Conservation (phyloP, 1,140 invertebrate genomes). For the Formica exsecta region DNA sequence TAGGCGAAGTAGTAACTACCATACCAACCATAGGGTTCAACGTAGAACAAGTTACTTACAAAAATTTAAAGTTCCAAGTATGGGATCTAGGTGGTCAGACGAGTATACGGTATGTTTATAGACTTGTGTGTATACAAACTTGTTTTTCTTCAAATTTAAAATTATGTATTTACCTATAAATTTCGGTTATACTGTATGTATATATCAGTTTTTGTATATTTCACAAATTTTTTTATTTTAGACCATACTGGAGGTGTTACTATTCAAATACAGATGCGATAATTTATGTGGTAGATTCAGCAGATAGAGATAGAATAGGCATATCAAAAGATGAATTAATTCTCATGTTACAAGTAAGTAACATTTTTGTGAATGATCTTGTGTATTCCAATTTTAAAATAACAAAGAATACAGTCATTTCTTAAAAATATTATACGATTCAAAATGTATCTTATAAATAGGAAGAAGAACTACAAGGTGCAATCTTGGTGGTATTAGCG, state of each 20-base stretch:
- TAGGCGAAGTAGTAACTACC: slow-evolving; percentile 99
- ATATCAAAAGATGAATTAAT: slow-evolving; percentile 99
- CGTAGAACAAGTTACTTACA: slow-evolving; percentile 98
- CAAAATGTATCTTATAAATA: slow-evolving; percentile 81
- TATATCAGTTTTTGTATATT: slow-evolving; percentile 17
- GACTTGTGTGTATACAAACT: not conserved
- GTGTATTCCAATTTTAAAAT: slow-evolving; percentile 12
- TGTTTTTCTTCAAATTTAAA: not conserved
- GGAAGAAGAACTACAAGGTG: slow-evolving; percentile 98
- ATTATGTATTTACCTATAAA: not conserved
- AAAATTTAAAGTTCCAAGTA: slow-evolving; percentile 98
- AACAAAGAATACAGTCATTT: slow-evolving; percentile 17
- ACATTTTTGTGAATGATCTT: slow-evolving; percentile 25
- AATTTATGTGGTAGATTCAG: slow-evolving; percentile 99
- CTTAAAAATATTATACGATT: slow-evolving; percentile 30
- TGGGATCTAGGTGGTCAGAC: slow-evolving; percentile 99
- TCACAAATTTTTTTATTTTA: slow-evolving; percentile 84
- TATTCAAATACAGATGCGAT: slow-evolving; percentile 99
- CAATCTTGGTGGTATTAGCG: slow-evolving; percentile 98
- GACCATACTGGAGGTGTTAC: slow-evolving; percentile 99
- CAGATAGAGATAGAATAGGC: slow-evolving; percentile 98
- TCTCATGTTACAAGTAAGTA: slow-evolving; percentile 96
- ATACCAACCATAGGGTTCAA: slow-evolving; percentile 99
- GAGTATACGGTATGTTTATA: slow-evolving; percentile 90
- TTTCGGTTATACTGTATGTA: not conserved